A percentile compares a stretch with the other conserved stretches of the same genome.
Conservation (phyloP, 2,888 invertebrate species). For the Caenorhabditis macrosperma region DNA sequence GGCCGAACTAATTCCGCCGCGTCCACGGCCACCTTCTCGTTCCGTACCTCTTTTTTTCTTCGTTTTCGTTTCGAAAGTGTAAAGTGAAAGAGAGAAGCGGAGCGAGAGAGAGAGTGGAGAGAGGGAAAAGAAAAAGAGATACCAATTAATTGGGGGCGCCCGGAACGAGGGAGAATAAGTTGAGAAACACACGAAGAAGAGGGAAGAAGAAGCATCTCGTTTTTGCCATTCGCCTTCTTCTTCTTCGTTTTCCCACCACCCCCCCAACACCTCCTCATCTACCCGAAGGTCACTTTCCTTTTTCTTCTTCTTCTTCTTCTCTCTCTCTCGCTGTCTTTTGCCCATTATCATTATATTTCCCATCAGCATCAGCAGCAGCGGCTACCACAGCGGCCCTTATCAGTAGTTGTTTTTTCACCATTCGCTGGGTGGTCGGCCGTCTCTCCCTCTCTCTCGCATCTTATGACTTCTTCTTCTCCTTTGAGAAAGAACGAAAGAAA, state of each 20-base stretch:
- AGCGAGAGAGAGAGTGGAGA: background rate
- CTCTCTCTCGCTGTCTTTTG: background rate
- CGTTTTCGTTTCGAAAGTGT: background rate
- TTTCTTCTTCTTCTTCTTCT: background rate
- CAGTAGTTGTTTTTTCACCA: conserved; percentile 9
- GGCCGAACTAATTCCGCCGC: background rate
- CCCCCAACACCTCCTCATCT: background rate
- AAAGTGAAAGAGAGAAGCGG: conserved; percentile 1
- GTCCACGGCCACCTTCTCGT: background rate
- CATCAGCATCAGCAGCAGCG: background rate
- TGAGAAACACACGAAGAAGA: conserved; percentile 4
- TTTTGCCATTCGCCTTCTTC: conserved; percentile 7
- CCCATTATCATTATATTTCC: conserved; percentile 10
- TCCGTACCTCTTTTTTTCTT: conserved; percentile 8
- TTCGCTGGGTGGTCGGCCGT: conserved; percentile 3
- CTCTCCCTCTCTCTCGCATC: background rate
- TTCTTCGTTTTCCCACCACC: conserved; percentile 1
- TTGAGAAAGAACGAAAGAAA: background rate
- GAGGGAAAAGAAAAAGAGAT: background rate
- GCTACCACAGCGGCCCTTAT: background rate
- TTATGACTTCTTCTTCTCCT: background rate
- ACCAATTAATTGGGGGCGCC: conserved; percentile 25
- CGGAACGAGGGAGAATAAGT: conserved; percentile 6
- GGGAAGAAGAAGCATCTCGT: conserved; percentile 11
- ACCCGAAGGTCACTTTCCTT: conserved; percentile 31